phyloP scores from a whole-genome alignment of 1,140 invertebrate species.

The Battus philenor region DNA sequence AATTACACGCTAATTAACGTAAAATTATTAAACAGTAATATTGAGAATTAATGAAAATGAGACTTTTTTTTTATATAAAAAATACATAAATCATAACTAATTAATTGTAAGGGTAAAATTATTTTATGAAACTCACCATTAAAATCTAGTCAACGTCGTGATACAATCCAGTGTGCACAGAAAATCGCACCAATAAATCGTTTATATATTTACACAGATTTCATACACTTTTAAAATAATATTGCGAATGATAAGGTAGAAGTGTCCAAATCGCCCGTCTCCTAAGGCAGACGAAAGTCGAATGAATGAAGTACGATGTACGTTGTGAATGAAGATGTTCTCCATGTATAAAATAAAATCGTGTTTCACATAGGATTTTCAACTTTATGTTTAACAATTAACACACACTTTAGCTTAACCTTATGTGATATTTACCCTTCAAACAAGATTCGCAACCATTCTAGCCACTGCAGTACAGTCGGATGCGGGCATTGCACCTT shows the following conservation, averaged over 20 bases:
- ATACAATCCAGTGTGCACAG: slow-evolving; percentile 6
- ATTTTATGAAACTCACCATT: slow-evolving; percentile 5
- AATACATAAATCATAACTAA: too few relatives aligned
- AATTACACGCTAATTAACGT: too few relatives aligned
- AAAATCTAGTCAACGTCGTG: slow-evolving; percentile 4
- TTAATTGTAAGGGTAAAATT: too few relatives aligned
- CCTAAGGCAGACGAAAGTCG: slow-evolving; percentile 2
- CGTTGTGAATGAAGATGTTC: background rate
- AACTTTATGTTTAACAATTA: too few relatives aligned
- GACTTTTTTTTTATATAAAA: too few relatives aligned
- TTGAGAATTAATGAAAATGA: too few relatives aligned
- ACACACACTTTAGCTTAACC: too few relatives aligned
- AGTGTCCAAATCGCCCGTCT: background rate
- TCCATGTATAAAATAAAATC: background rate
- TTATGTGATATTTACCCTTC: slow-evolving; percentile 7
- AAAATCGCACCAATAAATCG: slow-evolving; percentile 4
- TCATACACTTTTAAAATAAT: background rate
- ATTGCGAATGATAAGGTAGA: background rate
- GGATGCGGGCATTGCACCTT: slow-evolving; percentile 40
- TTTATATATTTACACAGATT: slow-evolving; percentile 4
- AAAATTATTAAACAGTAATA: too few relatives aligned
- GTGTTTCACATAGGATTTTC: background rate
- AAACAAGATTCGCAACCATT: slow-evolving; percentile 35
- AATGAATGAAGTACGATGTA: slow-evolving; percentile 9
- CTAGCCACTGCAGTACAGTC: slow-evolving; percentile 29